Evolutionary conservation across 2,113 vertebrate genomes (phyloP).

Genomic region (Corvus cornix): DNA sequence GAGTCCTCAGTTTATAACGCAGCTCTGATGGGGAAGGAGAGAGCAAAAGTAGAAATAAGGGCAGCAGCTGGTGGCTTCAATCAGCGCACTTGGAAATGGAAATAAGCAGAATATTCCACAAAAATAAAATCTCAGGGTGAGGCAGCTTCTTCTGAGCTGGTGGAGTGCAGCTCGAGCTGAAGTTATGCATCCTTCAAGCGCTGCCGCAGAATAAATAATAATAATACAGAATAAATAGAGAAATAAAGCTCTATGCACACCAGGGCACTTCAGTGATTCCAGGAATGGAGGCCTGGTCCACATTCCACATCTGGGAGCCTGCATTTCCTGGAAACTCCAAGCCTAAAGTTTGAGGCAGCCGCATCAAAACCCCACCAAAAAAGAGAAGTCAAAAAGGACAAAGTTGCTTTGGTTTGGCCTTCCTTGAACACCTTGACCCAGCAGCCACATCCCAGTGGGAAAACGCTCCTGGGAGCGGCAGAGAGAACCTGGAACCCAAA

Average conservation of each 20-base stretch:
- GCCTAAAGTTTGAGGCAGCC: background rate
- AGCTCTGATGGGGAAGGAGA: background rate
- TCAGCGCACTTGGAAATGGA: background rate
- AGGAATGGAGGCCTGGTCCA: background rate
- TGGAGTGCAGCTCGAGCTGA: background rate
- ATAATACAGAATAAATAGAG: fast-evolving
- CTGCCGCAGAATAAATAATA: background rate
- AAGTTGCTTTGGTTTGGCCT: background rate
- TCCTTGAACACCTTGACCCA: fast-evolving
- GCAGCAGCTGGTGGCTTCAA: conserved; percentile 43
- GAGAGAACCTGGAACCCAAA: fast-evolving
- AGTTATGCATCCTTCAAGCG: fast-evolving
- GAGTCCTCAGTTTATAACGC: background rate
- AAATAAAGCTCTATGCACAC: background rate
- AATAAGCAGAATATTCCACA: background rate
- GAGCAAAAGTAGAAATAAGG: conserved; percentile 28
- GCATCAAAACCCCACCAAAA: background rate
- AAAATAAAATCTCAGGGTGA: background rate
- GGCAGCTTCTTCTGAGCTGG: background rate
- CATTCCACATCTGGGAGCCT: background rate
- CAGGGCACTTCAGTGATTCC: fast-evolving
- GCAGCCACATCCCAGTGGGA: fast-evolving
- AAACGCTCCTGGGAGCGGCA: background rate
- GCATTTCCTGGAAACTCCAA: background rate
- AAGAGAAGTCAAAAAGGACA: background rate